Conservation (phyloP, 2,888 invertebrate genomes). For the Acleris literana region DNA sequence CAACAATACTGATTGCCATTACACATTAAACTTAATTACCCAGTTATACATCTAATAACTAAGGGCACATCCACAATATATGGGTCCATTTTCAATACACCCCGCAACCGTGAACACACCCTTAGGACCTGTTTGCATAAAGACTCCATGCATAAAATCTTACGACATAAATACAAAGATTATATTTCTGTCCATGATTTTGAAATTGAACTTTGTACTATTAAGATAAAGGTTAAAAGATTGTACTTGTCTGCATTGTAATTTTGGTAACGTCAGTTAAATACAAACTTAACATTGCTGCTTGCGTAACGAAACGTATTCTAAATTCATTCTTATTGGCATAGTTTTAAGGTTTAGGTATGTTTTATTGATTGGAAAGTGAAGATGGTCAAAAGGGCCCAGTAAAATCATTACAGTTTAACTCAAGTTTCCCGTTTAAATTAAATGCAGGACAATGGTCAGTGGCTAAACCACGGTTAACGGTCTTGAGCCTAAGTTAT, state of each 20-base stretch:
- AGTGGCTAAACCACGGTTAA: constrained; percentile 69
- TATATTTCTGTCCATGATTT: background rate
- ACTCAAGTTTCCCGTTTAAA: constrained; percentile 70
- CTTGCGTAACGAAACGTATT: background rate
- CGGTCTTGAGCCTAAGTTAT: constrained; percentile 80
- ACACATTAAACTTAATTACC: constrained; percentile 48
- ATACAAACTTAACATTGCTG: constrained; percentile 29
- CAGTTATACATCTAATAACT: constrained; percentile 59
- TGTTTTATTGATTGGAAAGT: background rate
- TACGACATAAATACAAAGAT: constrained; percentile 60
- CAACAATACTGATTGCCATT: constrained; percentile 35
- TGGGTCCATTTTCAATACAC: constrained; percentile 76
- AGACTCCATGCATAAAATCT: constrained; percentile 78
- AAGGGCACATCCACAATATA: constrained; percentile 48
- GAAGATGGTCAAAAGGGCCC: constrained; percentile 43
- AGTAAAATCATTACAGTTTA: constrained; percentile 73
- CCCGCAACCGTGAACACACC: constrained; percentile 77
- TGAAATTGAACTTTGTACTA: constrained; percentile 2
- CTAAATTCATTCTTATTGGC: background rate
- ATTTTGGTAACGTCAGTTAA: constrained; percentile 63
- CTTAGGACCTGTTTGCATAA: constrained; percentile 79
- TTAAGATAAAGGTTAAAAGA: background rate
- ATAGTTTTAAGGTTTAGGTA: background rate
- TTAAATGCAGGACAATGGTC: constrained; percentile 82
- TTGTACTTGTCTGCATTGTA: background rate